Evolutionary conservation across 2,113 vertebrate species (phyloP), one percentile per base, ranked within the genome.

Genomic region (Toxostoma redivivum): DNA sequence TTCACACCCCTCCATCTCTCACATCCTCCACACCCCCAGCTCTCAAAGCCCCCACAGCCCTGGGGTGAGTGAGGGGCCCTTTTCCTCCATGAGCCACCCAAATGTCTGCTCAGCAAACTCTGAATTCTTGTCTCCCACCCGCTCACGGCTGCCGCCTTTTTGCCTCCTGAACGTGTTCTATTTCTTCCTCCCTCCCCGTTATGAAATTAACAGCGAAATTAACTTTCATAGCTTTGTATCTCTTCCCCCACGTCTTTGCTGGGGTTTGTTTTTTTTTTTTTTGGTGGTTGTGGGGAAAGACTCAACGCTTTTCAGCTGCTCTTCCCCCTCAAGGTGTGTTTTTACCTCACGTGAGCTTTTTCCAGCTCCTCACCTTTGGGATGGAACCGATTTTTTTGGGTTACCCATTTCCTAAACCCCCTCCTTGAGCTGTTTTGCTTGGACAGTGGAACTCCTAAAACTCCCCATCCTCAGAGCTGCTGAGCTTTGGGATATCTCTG

Each of bases 171-270:
- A 19, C 7, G 28, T 4, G 7, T 24, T 38, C 74, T 5, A 15
- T 60, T 30, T 66, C 38, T n/a, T 21, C 13, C 37, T 35, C 33
- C 54, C 11, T 3, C 33, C 22, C 28, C 23, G 0, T 12, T 2
- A 2, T 15, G 30, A 15, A 42, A 15, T 42, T 42, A 42, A 40
- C 40, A 17, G 13, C 24, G 28, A 40, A 73, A 81, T 65, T 7
- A 60, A 94, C 37, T 88, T 90, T 50, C 33, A 4, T 66, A 0
- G 31, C 9, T 79, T 85, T 53, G 5, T 31, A 0, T 48, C 23
- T 35, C 44, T 31, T 3, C 16, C 23, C n/a, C 19, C 47, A 0
- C 8, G 9, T 18, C 61, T 30, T 38, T 8, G 7, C 14, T 5
- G 45, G 24, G 31, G 3, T 12, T 38, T 9, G 22, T 70, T 21